Conservation (phyloP, 2,888 invertebrate species). For the Cyclophora punctaria region DNA sequence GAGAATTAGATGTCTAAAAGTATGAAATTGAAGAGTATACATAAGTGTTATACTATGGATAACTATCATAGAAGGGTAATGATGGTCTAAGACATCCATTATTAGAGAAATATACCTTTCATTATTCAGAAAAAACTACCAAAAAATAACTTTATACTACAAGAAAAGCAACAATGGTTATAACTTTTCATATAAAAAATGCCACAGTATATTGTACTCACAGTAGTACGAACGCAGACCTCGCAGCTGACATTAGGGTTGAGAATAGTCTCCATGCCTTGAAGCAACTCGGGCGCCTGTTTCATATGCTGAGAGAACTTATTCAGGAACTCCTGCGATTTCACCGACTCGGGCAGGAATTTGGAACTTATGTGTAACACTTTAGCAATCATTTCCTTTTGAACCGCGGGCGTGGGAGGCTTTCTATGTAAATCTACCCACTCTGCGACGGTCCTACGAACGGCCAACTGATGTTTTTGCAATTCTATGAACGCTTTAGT, state of each 20-base stretch:
- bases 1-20: no score
- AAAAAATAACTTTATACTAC: no score
- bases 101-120: background rate
- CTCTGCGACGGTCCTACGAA: slow-evolving; percentile 88
- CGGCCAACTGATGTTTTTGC: slow-evolving; percentile 91
- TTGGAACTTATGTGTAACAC: slow-evolving; percentile 80
- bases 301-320: slow-evolving; percentile 88
- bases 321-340: slow-evolving; percentile 89
- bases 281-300: slow-evolving; percentile 79
- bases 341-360: slow-evolving; percentile 93
- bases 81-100: background rate
- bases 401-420: slow-evolving; percentile 79
- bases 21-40: no score
- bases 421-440: slow-evolving; percentile 90
- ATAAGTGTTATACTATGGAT: no score
- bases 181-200: no score
- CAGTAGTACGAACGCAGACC: slow-evolving; percentile 93
- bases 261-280: slow-evolving; percentile 90
- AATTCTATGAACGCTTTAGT: slow-evolving; percentile 89
- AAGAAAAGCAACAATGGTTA: no score
- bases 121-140: no score
- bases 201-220: slow-evolving; percentile 43
- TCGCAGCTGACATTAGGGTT: slow-evolving; percentile 94
- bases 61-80: no score
- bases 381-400: slow-evolving; percentile 83